These are phyloP conservation scores for Rhinogobio ventralis DNA, from an alignment of 2,797 vertebrate genomes.

Conservation along the genomic window DNA sequence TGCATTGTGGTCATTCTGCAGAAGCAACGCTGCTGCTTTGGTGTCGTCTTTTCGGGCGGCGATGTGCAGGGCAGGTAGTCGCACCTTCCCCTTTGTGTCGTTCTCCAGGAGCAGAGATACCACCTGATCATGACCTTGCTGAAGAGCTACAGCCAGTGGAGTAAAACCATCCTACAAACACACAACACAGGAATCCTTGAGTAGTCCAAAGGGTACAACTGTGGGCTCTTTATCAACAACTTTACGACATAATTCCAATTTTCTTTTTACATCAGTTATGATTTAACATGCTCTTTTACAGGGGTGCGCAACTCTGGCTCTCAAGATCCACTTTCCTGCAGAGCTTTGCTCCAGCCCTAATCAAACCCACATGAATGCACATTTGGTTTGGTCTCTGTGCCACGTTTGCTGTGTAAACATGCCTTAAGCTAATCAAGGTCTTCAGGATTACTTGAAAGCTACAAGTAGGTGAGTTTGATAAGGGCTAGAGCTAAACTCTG, in stretches of 20 bases:
- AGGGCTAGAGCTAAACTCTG: neutral
- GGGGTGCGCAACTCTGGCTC: neutral
- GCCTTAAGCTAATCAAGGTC: neutral
- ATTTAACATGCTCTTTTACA: neutral
- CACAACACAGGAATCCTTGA: constrained; percentile 15
- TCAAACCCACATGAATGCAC: neutral
- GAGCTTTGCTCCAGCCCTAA: neutral
- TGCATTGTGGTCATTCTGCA: constrained; percentile 96
- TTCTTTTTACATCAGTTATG: neutral
- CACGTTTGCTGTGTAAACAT: too few relatives aligned
- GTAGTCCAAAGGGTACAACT: neutral
- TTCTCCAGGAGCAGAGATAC: constrained; percentile 96
- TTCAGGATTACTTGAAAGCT: neutral
- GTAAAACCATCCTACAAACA: constrained; percentile 92
- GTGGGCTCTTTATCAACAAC: neutral
- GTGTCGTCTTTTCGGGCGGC: constrained; percentile 98
- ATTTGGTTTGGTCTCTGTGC: too few relatives aligned
- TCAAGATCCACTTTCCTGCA: neutral
- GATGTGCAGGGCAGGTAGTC: constrained; percentile 95
- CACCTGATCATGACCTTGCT: constrained; percentile 98
- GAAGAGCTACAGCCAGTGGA: constrained; percentile 94
- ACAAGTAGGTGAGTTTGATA: neutral
- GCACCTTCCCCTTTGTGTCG: constrained; percentile 97
- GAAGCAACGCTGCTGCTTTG: constrained; percentile 92
- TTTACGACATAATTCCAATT: neutral